Evolutionary conservation across 2,888 invertebrate species (phyloP).

Genomic region (Deroplatys truncata): DNA sequence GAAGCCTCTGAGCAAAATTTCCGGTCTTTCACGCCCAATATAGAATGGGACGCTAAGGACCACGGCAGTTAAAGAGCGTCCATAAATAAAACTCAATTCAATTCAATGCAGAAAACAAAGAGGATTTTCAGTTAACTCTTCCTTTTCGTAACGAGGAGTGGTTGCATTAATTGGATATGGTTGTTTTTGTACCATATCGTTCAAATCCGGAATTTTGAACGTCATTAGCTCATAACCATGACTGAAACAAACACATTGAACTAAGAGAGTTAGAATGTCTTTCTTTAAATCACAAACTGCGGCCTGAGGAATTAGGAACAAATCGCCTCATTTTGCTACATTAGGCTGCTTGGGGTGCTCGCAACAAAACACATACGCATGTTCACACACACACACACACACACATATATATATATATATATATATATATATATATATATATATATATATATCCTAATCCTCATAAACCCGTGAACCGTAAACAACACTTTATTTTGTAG

Average conservation of each 20-base stretch:
- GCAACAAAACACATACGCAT: not conserved
- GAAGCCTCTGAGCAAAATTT: too few species aligned
- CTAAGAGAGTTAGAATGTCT: not conserved
- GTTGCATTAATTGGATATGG: not conserved
- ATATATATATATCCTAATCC: not conserved
- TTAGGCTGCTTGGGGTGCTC: not conserved
- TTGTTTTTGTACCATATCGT: not conserved
- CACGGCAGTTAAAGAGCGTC: too few species aligned
- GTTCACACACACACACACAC: too few species aligned
- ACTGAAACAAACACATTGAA: not conserved
- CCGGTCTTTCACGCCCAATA: too few species aligned
- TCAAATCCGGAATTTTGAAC: not conserved
- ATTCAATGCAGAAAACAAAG: not conserved
- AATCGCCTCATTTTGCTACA: not conserved
- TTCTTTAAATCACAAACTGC: not conserved
- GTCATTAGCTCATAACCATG: not conserved
- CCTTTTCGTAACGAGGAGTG: not conserved
- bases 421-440: too few species aligned
- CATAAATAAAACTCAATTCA: too few species aligned
- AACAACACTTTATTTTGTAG: not conserved
- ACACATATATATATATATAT: too few species aligned
- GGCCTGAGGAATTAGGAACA: not conserved
- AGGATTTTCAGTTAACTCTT: not conserved
- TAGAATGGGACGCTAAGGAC: too few species aligned
- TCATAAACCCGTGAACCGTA: not conserved